Evolutionary conservation across 2,113 vertebrate species (phyloP).

Genomic region (Stegostoma tigrinum): DNA sequence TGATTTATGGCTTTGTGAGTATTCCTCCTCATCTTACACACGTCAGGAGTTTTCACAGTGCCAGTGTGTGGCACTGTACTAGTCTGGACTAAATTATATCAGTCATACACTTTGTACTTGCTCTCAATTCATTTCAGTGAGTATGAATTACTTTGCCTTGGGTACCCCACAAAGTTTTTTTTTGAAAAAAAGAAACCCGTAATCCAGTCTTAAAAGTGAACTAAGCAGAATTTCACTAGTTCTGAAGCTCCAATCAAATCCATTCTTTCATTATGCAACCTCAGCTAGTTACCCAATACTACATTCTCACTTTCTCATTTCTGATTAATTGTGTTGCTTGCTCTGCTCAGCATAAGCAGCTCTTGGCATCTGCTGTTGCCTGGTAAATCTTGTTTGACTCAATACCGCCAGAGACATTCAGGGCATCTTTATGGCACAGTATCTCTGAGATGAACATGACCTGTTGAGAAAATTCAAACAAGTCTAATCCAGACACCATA

Average conservation of each 20-base stretch:
- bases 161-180: neutral
- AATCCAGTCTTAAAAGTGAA: neutral
- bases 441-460: too few relatives aligned
- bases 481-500: too few relatives aligned
- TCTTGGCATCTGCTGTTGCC: too few relatives aligned
- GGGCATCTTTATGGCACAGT: too few relatives aligned
- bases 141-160: neutral
- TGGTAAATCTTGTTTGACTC: too few relatives aligned
- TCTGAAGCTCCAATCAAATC: neutral
- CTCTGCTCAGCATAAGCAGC: neutral
- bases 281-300: neutral
- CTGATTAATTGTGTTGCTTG: neutral
- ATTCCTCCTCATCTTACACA: neutral
- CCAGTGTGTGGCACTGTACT: neutral
- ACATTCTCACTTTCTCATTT: neutral
- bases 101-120: neutral
- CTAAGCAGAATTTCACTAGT: neutral
- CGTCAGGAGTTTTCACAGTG: neutral
- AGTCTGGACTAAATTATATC: neutral
- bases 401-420: too few relatives aligned
- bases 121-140: neutral
- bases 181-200: neutral
- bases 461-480: too few relatives aligned
- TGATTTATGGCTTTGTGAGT: neutral
- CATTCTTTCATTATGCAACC: neutral